Evolutionary conservation across 2,888 invertebrate genomes (phyloP).

Genomic region (Urechis unicinctus): DNA sequence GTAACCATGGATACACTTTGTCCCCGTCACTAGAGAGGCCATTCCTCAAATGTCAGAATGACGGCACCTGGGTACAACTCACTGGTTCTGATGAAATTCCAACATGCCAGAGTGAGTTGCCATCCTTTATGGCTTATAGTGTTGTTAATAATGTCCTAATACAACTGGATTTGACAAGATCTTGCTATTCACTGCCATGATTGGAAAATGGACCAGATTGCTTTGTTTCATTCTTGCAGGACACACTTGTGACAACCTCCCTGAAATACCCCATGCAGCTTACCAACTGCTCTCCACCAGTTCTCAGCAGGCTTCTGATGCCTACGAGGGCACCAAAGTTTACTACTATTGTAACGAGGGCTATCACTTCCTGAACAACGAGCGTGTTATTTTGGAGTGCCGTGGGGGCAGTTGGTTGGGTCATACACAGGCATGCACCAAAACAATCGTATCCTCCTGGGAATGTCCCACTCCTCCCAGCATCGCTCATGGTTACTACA

Average conservation of each 20-base stretch:
- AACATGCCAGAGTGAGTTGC: no score
- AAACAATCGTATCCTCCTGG: no score
- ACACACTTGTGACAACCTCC: neutral
- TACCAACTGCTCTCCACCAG: neutral
- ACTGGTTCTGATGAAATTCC: no score
- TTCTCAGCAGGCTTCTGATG: neutral
- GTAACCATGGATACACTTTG: constrained; percentile 18
- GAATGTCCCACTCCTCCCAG: no score
- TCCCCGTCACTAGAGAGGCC: neutral
- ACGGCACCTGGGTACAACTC: constrained; percentile 12
- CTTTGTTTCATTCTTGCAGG: neutral
- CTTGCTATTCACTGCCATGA: neutral
- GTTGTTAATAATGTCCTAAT: no score
- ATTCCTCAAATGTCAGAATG: constrained; percentile 4
- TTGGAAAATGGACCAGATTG: neutral
- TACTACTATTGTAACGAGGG: constrained; percentile 12
- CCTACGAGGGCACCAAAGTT: constrained; percentile 6
- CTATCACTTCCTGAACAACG: constrained; percentile 7
- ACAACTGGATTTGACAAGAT: neutral
- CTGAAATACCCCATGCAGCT: neutral
- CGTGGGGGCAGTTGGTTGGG: constrained; percentile 5
- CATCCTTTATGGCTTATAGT: no score
- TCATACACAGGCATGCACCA: neutral
- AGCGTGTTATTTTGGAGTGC: neutral
- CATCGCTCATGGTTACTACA: no score